Evolutionary conservation across 2,113 vertebrate genomes (phyloP).

Genomic region (Ptilonorhynchus violaceus): DNA sequence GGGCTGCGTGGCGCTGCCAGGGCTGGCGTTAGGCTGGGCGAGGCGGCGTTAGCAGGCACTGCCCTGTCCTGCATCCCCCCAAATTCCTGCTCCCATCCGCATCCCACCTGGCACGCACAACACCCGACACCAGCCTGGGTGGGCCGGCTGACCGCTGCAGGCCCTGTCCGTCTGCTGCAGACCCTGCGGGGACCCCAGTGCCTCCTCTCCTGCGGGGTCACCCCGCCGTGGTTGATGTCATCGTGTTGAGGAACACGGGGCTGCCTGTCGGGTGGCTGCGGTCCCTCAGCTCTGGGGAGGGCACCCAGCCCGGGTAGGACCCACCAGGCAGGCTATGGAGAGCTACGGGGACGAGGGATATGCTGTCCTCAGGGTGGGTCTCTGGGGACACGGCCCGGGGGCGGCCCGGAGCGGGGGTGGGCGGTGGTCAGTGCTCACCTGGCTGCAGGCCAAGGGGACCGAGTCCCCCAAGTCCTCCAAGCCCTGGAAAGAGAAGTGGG

Average conservation of each 20-base stretch:
- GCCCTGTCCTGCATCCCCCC: neutral
- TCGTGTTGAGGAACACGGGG: neutral
- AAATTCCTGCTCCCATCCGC: neutral
- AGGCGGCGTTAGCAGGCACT: neutral
- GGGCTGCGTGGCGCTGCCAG: rapidly evolving
- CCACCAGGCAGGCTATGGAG: neutral
- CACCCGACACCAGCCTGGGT: neutral
- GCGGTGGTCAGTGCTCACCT: conserved; percentile 24
- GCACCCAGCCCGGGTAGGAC: neutral
- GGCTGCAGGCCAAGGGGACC: conserved; percentile 49
- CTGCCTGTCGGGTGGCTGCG: neutral
- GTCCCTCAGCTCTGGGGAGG: neutral
- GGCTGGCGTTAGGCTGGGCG: neutral
- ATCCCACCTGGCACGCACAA: neutral
- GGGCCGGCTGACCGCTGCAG: neutral
- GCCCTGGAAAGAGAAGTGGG: conserved; percentile 49
- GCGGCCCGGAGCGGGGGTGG: rapidly evolving
- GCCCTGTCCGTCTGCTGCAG: neutral
- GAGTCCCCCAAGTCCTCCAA: conserved; percentile 44
- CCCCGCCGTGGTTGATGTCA: neutral
- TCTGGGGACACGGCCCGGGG: rapidly evolving
- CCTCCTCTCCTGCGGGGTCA: neutral
- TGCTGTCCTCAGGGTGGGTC: neutral
- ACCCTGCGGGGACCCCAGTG: rapidly evolving
- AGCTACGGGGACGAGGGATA: neutral